phyloP scores from a whole-genome alignment of 2,113 vertebrate species.

The Leptobrachium leishanense region DNA sequence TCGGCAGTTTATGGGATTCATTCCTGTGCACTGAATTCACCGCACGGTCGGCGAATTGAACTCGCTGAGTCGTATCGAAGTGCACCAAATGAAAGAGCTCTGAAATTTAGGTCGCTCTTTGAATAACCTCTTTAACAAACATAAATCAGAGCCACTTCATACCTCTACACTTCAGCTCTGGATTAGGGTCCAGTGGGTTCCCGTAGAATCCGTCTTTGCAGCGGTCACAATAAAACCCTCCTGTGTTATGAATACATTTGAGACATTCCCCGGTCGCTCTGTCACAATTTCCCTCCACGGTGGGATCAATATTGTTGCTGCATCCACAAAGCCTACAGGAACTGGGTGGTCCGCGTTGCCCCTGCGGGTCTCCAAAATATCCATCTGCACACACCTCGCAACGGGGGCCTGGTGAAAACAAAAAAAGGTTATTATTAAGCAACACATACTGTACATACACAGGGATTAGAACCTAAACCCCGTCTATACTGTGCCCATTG shows the following conservation, averaged over 20 bases:
- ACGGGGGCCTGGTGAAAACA: constrained; percentile 66
- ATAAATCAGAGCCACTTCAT: constrained; percentile 15
- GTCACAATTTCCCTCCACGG: constrained; percentile 83
- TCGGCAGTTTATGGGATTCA: no score
- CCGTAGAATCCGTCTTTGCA: constrained; percentile 87
- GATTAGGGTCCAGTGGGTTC: constrained; percentile 73
- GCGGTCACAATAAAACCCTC: constrained; percentile 81
- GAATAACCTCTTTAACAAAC: background rate
- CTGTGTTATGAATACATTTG: constrained; percentile 88
- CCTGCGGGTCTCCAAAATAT: constrained; percentile 78
- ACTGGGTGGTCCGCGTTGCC: constrained; percentile 55
- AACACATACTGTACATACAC: no score
- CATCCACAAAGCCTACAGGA: constrained; percentile 79
- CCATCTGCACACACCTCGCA: constrained; percentile 83
- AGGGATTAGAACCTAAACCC: no score
- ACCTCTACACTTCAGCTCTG: constrained; percentile 75
- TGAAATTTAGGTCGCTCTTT: no score
- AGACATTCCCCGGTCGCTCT: constrained; percentile 80
- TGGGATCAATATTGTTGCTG: constrained; percentile 72
- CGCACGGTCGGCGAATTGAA: no score
- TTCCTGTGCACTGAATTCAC: no score
- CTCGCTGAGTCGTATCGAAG: no score
- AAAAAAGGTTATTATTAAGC: background rate
- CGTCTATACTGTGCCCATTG: no score
- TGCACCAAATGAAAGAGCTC: no score